Evolutionary conservation across 1,140 invertebrate species (phyloP).

Genomic region (Telenomus remus): DNA sequence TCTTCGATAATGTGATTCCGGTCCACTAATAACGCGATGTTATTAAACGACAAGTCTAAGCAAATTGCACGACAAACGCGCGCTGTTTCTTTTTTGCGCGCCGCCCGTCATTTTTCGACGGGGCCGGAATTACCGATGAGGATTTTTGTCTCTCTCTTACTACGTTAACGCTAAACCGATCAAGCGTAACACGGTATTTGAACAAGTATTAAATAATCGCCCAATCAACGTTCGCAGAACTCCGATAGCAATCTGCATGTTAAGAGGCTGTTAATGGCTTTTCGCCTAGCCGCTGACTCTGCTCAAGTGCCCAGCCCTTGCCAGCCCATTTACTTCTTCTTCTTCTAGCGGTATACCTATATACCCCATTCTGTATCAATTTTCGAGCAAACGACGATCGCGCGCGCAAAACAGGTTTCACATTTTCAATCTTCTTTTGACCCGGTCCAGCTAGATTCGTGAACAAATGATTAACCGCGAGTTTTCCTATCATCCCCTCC

Average conservation of each 20-base stretch:
- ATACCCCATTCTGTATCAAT: slow-evolving; percentile 36
- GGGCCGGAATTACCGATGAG: slow-evolving; percentile 28
- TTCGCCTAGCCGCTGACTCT: slow-evolving; percentile 67
- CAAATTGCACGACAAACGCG: slow-evolving; percentile 43
- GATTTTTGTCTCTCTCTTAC: too few species aligned
- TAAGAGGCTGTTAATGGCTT: slow-evolving; percentile 74
- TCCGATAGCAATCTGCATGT: slow-evolving; percentile 74
- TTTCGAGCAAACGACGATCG: slow-evolving; percentile 24
- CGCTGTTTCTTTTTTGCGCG: background rate
- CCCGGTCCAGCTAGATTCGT: too few species aligned
- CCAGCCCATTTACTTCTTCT: slow-evolving; percentile 48
- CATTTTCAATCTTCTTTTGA: slow-evolving; percentile 34
- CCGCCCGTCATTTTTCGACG: slow-evolving; percentile 36
- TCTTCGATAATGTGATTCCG: slow-evolving; percentile 35
- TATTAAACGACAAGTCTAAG: slow-evolving; percentile 45
- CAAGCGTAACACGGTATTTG: slow-evolving; percentile 57
- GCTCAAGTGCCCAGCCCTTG: slow-evolving; percentile 49
- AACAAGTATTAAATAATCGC: slow-evolving; percentile 72
- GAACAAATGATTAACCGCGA: too few species aligned
- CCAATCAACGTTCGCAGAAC: slow-evolving; percentile 70
- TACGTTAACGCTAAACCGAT: slow-evolving; percentile 41
- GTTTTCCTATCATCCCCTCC: too few species aligned
- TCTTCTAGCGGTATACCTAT: too few species aligned
- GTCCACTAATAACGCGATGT: slow-evolving; percentile 36
- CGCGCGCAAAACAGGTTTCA: slow-evolving; percentile 52